phyloP scores from a whole-genome alignment of 2,797 vertebrate genomes.

The Dendrocincla fuliginosa region DNA sequence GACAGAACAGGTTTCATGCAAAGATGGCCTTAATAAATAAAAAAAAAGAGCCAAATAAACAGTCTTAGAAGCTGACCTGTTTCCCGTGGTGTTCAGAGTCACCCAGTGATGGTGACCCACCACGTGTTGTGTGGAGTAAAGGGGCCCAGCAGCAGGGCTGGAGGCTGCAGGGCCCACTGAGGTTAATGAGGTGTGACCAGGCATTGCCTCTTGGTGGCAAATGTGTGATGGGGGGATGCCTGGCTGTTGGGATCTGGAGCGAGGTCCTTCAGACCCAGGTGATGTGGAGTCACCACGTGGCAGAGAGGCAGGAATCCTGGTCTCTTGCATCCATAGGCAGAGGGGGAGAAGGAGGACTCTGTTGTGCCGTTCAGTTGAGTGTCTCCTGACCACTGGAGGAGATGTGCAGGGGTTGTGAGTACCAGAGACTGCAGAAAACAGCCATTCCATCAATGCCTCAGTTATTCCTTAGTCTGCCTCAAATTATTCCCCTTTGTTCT shows the following conservation, averaged over 20 bases:
- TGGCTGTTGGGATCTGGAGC: neutral
- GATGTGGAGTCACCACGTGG: neutral
- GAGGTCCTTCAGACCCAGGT: rapidly evolving
- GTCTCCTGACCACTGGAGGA: neutral
- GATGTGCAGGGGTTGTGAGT: neutral
- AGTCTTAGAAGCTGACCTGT: neutral
- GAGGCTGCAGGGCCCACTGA: neutral
- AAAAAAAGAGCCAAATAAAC: neutral
- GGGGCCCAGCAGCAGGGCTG: neutral
- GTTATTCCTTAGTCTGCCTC: neutral
- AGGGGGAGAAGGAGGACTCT: neutral
- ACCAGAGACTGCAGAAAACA: neutral
- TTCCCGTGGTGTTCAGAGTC: neutral
- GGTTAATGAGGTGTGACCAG: neutral
- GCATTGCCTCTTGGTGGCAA: neutral
- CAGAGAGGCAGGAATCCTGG: neutral
- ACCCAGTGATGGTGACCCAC: neutral
- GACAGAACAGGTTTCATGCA: neutral
- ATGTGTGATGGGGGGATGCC: neutral
- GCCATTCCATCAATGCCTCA: neutral
- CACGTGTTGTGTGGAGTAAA: neutral
- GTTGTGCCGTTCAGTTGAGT: neutral
- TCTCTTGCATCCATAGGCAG: neutral
- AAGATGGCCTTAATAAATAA: neutral
- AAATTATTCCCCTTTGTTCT: neutral